Conservation (phyloP, 2,797 vertebrate genomes). For the Acrossocheilus fasciatus region DNA sequence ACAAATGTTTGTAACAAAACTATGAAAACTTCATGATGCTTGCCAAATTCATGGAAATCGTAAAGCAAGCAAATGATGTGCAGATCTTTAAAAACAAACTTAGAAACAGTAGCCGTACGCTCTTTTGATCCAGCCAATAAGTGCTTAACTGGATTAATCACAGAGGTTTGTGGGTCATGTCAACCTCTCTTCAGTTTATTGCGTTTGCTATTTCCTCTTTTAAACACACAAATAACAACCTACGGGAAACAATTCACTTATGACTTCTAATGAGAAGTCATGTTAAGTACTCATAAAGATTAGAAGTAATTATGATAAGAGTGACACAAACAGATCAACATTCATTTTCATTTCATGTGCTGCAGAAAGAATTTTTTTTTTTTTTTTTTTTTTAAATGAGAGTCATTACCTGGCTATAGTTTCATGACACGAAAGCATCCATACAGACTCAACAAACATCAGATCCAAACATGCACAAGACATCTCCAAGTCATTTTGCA, state of each 20-base stretch:
- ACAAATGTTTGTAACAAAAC: not conserved
- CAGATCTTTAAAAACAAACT: slow-evolving; percentile 10
- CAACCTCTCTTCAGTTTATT: not conserved
- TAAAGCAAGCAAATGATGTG: not conserved
- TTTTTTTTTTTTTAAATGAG: not conserved
- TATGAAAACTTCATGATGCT: not conserved
- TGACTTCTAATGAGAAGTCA: not conserved
- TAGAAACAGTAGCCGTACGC: slow-evolving; percentile 65
- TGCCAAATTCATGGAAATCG: not conserved
- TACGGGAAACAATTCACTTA: not conserved
- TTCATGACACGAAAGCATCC: too few relatives aligned
- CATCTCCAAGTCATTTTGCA: not conserved
- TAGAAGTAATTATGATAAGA: not conserved
- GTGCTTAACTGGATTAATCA: slow-evolving; percentile 74
- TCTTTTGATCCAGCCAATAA: slow-evolving; percentile 70
- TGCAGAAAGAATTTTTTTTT: not conserved
- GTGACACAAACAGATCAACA: not conserved
- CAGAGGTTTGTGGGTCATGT: slow-evolving; percentile 67
- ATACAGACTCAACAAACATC: not conserved
- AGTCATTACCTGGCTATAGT: not conserved
- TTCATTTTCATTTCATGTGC: not conserved
- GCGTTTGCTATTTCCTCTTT: not conserved
- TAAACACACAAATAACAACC: slow-evolving; percentile 5
- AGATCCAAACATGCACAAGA: not conserved
- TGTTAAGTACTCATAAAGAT: not conserved